These are phyloP conservation scores for Potamilus streckersoni DNA, from an alignment of 1,140 invertebrate genomes.

Conservation along the genomic window DNA sequence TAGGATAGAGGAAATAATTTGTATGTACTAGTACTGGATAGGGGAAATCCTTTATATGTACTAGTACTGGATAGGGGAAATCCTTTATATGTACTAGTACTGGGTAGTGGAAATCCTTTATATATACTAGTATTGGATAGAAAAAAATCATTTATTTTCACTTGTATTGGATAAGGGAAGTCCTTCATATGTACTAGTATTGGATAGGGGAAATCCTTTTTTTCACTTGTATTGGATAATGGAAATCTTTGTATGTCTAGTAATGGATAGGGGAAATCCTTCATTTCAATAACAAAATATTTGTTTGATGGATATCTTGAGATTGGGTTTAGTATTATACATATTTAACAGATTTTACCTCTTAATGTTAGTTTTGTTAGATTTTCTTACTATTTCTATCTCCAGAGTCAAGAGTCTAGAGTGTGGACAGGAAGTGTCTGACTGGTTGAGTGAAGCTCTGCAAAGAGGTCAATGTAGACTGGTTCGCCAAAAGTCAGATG, in stretches of 20 bases:
- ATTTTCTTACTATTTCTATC: neutral
- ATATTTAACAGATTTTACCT: neutral
- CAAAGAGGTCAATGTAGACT: constrained; percentile 51
- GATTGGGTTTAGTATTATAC: neutral
- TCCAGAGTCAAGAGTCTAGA: constrained; percentile 78
- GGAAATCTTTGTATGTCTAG: too few species aligned
- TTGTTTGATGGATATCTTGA: neutral
- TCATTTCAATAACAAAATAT: neutral
- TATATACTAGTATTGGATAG: too few species aligned
- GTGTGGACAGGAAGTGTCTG: constrained; percentile 78
- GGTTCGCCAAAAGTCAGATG: constrained; percentile 43
- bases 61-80: too few species aligned
- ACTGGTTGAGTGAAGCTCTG: constrained; percentile 55
- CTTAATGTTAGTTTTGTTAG: neutral
- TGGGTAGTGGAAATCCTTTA: too few species aligned
- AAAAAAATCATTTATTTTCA: too few species aligned
- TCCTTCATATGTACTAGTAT: too few species aligned
- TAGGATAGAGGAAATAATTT: neutral
- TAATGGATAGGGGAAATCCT: too few species aligned
- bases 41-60: too few species aligned
- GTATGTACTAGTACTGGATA: neutral
- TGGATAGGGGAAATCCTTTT: too few species aligned
- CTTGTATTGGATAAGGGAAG: too few species aligned
- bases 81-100: too few species aligned
- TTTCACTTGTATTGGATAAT: too few species aligned